Percentiles rank a stretch among this genome's conserved stretches.
Evolutionary conservation across 1,140 invertebrate species (phyloP).

Genomic region (Bombyx mandarina): DNA sequence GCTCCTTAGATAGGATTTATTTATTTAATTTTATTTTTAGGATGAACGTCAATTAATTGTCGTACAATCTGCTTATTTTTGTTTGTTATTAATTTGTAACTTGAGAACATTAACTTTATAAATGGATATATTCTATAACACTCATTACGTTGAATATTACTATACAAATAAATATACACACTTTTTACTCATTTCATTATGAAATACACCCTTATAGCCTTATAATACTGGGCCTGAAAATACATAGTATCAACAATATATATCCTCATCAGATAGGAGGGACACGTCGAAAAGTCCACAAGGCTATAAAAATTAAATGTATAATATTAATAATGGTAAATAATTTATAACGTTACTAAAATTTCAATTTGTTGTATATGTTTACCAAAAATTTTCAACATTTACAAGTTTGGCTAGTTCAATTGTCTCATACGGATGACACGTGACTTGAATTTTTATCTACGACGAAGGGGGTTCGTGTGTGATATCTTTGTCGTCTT

Average conservation of each 20-base stretch:
- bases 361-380: slow-evolving; percentile 19
- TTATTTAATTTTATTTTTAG: no score
- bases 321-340: slow-evolving; percentile 6
- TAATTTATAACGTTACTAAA: slow-evolving; percentile 7
- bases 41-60: no score
- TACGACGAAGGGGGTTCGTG: slow-evolving; percentile 11
- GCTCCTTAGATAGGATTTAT: no score
- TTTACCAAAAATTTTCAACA: slow-evolving; percentile 21
- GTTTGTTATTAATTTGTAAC: no score
- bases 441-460: slow-evolving; percentile 24
- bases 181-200: no score
- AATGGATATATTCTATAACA: no score
- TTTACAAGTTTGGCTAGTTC: slow-evolving; percentile 10
- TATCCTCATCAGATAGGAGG: slow-evolving; percentile 20
- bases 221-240: slow-evolving; percentile 28
- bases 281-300: slow-evolving; percentile 28
- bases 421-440: slow-evolving; percentile 19
- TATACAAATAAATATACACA: no score
- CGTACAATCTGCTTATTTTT: no score
- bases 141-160: no score
- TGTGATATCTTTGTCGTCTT: slow-evolving; percentile 2
- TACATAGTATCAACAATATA: slow-evolving; percentile 9
- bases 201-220: no score
- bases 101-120: no score
- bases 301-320: slow-evolving; percentile 11